Evolutionary conservation across 2,797 vertebrate genomes (phyloP).

Genomic region (Girardinus metallicus): DNA sequence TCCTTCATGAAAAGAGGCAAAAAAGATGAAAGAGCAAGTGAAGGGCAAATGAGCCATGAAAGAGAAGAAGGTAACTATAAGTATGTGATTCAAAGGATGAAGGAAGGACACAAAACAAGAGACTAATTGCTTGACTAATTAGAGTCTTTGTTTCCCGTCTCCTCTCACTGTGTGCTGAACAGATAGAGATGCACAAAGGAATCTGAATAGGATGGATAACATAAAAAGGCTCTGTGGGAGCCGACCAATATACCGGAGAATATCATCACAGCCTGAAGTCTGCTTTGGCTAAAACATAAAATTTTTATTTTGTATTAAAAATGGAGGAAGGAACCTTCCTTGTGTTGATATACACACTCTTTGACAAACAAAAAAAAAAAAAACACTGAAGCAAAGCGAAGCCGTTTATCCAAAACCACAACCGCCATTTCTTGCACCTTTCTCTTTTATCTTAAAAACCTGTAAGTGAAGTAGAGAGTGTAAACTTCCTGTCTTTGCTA

Average conservation of each 20-base stretch:
- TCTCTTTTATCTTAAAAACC: slow-evolving; percentile 8
- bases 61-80: slow-evolving; percentile 63
- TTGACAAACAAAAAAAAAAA: slow-evolving; percentile 26
- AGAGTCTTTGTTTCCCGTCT: slow-evolving; percentile 73
- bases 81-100: slow-evolving; percentile 61
- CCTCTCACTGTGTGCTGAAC: slow-evolving; percentile 62
- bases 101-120: slow-evolving; percentile 65
- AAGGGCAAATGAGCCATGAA: slow-evolving; percentile 67
- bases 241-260: slow-evolving; percentile 30
- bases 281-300: slow-evolving; percentile 41
- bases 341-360: slow-evolving; percentile 29
- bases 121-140: slow-evolving; percentile 82
- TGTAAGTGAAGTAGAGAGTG: slow-evolving; percentile 24
- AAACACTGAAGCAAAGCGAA: slow-evolving; percentile 13
- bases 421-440: not conserved
- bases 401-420: not conserved
- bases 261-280: slow-evolving; percentile 29
- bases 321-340: slow-evolving; percentile 1
- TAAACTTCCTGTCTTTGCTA: slow-evolving; percentile 25
- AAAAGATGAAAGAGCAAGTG: slow-evolving; percentile 51
- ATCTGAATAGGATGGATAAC: slow-evolving; percentile 53
- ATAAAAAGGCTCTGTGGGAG: slow-evolving; percentile 38
- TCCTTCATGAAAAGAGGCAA: slow-evolving; percentile 11
- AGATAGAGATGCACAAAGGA: slow-evolving; percentile 55
- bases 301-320: slow-evolving; percentile 56